phyloP scores from a whole-genome alignment of 2,113 vertebrate species.

The Xiphophorus maculatus region DNA sequence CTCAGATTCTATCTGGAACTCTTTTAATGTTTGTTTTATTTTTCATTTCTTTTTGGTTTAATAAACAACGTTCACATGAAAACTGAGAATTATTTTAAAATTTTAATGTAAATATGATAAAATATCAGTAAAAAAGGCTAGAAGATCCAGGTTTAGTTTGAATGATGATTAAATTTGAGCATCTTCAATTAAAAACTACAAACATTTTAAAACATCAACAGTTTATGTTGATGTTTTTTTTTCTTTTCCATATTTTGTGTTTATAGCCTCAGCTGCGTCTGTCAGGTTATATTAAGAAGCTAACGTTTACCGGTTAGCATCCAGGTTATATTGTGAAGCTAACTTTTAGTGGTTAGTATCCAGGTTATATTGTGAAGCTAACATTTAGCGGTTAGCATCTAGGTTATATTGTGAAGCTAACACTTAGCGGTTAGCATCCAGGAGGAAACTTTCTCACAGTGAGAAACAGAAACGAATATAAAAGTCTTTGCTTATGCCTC shows the following conservation, averaged over 20 bases:
- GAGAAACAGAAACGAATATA: too few species aligned
- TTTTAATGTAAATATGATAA: neutral
- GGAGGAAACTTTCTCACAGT: too few species aligned
- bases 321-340: too few species aligned
- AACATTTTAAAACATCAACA: neutral
- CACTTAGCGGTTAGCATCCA: too few species aligned
- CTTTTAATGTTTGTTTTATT: neutral
- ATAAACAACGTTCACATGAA: neutral
- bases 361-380: too few species aligned
- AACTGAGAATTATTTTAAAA: neutral
- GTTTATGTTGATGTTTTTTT: too few species aligned
- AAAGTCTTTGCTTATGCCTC: too few species aligned
- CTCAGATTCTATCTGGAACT: neutral
- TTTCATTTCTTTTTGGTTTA: neutral
- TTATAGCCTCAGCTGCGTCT: slow-evolving; percentile 2
- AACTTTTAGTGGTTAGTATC: too few species aligned
- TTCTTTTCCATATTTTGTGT: neutral
- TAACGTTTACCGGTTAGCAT: neutral
- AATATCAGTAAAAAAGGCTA: neutral
- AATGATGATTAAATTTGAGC: neutral
- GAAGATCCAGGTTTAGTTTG: neutral
- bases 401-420: too few species aligned
- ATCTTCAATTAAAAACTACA: neutral
- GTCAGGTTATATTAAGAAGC: neutral
- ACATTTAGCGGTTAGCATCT: too few species aligned